Base-by-base conservation (phyloP, 2,888 invertebrate genomes). In the Thyatira batis region DNA sequence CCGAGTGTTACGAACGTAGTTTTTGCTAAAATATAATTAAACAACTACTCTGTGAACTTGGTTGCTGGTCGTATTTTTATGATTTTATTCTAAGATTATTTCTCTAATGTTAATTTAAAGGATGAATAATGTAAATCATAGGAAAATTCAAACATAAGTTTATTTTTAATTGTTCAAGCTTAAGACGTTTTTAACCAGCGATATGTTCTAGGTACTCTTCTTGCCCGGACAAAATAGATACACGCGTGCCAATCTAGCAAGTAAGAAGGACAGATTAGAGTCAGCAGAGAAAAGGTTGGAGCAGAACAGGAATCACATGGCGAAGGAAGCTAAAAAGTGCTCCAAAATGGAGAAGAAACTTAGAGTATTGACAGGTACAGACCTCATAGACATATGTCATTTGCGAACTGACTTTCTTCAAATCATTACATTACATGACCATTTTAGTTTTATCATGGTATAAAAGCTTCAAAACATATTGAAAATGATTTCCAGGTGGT, bases 281-380 rank as follows among this genome's bases (percentile, higher is more conserved):
- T 98, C 98, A 0, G 95, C 96, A 0, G 98, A 99, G 78, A 97
- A 98, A 75, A 93, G 97, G 60, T 87, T 99, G 30, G 99, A 99
- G 84, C 96, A 96, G 80, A 98, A 99, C 85, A 94, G 99, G 63
- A 95, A 94, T 56, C 98, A 98, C 85, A 99, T 99, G 99, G 97
- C 98, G 0, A 96, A 96, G 65, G 98, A 99, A 86, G 99, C 99
- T 0, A 99, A 99, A 86, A 95, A 96, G 55, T 99, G 99, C 50
- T 97, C 98, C 0, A 99, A 99, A 89, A 96, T 98, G 93, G 99
- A 99, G 85, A 99, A 99, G 86, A 99, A 98, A 88, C 89, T 99
- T 23, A 96, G 98, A 87, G 96, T 99, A 54, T 92, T 99, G n/a
- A 96, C 99, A 3, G 99, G 91, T 89, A 60, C 53, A 46, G 21